Base-by-base conservation (phyloP, 2,797 vertebrate genomes). In the Mastacembelus armatus region DNA sequence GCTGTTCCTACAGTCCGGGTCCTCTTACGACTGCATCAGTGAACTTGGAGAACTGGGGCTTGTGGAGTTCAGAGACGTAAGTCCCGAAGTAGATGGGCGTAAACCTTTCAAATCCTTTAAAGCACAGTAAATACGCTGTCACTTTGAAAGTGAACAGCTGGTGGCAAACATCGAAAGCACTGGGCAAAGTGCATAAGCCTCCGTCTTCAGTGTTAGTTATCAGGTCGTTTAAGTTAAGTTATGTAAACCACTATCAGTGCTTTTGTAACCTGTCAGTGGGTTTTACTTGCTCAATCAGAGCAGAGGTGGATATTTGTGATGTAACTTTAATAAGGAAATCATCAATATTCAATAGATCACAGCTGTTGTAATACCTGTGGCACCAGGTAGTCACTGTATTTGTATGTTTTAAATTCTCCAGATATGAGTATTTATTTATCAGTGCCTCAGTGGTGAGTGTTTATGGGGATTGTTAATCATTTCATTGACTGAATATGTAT, bases 41-140 rank as follows among this genome's bases (percentile, higher is more conserved):
- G 96, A 96, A 75, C 95, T 98, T 5, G 98, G 98, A 68, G 98
- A 99, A 79, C 91, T 94, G 66, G 96, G 96, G n/a, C 94, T 99
- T 56, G 97, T 94, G 48, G 96, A 98, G 88, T 98, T 99, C 90
- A 94, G 98, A 94, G 98, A 99, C 76, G 98, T 99, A 88, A 98
- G 98, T 96, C 66, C 11, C 0, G 0, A 21, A 7, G 16, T 4
- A 38, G 0, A 42, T 9, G 2, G 1, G 3, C n/a, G n/a, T n/a
- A n/a, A n/a, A n/a, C n/a, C n/a, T n/a, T 39, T 50, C 26, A 2
- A 22, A 50, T 29, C 2, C 4, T 6, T 4, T 27, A 10, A 7
- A 30, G 47, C 19, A 4, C 9, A 16, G 9, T 3, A 5, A 14
- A 10, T 35, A 11, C 32, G 30, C 11, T 39, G 6, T 58, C 14